Percentiles rank a stretch among this genome's conserved stretches.
phyloP scores from a whole-genome alignment of 1,140 invertebrate species.

The Pachypeltis micranthus region DNA sequence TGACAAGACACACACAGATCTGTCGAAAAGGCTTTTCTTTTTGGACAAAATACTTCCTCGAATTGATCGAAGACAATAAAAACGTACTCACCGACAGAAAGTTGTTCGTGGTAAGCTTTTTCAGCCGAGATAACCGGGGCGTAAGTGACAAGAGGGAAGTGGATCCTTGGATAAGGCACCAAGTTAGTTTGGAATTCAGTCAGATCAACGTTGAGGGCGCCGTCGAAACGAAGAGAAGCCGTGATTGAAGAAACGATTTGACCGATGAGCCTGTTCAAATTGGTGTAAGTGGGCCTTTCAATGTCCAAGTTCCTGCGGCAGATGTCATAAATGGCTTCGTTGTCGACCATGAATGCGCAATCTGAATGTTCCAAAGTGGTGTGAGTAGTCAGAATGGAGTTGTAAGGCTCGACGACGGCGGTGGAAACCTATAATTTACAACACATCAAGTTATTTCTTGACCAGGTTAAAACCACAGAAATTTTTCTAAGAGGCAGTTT shows the following conservation, averaged over 20 bases:
- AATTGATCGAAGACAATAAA: too few relatives aligned
- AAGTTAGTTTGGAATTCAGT: slow-evolving; percentile 83
- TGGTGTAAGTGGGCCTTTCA: slow-evolving; percentile 51
- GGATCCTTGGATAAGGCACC: slow-evolving; percentile 73
- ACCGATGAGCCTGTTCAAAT: slow-evolving; percentile 48
- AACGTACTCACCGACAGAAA: slow-evolving; percentile 55
- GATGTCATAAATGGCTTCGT: slow-evolving; percentile 61
- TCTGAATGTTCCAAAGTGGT: slow-evolving; percentile 54
- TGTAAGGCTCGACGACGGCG: slow-evolving; percentile 62
- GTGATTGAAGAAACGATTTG: slow-evolving; percentile 35
- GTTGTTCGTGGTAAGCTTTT: slow-evolving; percentile 49
- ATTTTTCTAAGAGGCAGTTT: background rate
- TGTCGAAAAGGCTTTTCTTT: too few relatives aligned
- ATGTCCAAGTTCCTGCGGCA: slow-evolving; percentile 50
- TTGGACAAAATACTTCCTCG: slow-evolving; percentile 89
- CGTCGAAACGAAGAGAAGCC: slow-evolving; percentile 11
- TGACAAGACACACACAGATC: too few relatives aligned
- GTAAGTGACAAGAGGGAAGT: slow-evolving; percentile 56
- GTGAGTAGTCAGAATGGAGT: slow-evolving; percentile 69
- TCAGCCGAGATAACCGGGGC: slow-evolving; percentile 50
- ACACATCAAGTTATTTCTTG: too few relatives aligned
- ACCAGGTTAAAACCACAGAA: too few relatives aligned
- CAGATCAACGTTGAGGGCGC: slow-evolving; percentile 77
- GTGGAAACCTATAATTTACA: slow-evolving; percentile 43
- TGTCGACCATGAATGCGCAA: slow-evolving; percentile 57